phyloP scores from a whole-genome alignment of 2,888 invertebrate genomes.

The Petrophora chlorosata region DNA sequence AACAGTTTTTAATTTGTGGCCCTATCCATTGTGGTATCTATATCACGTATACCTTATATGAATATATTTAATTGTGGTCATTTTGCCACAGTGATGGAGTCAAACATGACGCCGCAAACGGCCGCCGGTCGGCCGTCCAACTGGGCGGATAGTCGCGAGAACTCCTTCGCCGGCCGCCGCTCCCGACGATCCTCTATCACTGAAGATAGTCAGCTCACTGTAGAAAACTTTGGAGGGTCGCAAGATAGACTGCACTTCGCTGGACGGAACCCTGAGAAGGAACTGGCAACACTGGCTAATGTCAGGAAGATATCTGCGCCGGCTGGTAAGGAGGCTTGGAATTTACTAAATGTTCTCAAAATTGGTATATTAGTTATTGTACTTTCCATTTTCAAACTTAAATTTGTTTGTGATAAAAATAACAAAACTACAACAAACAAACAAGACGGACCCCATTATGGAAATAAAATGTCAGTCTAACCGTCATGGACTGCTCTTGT shows the following conservation, averaged over 20 bases:
- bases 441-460: too few relatives aligned
- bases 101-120: constrained; percentile 35
- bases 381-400: too few relatives aligned
- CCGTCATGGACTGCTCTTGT: too few relatives aligned
- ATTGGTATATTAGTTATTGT: too few relatives aligned
- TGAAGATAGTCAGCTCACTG: constrained; percentile 95
- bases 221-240: constrained; percentile 96
- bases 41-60: too few relatives aligned
- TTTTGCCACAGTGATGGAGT: constrained; percentile 19
- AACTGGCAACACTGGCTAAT: constrained; percentile 78
- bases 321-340: constrained; percentile 68
- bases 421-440: too few relatives aligned
- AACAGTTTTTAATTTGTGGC: too few relatives aligned
- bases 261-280: constrained; percentile 92
- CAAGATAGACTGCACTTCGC: constrained; percentile 95
- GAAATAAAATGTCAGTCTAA: too few relatives aligned
- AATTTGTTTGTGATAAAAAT: too few relatives aligned
- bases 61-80: too few relatives aligned
- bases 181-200: constrained; percentile 91
- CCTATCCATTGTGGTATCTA: too few relatives aligned
- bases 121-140: constrained; percentile 94
- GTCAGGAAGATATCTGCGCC: constrained; percentile 80
- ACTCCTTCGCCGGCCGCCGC: constrained; percentile 89
- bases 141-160: constrained; percentile 86
- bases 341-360: too few relatives aligned